Percentiles rank a stretch among this genome's conserved stretches.
These are phyloP conservation scores for Tetheella fluctuosa DNA, from an alignment of 2,888 invertebrate genomes.

Conservation along the genomic window DNA sequence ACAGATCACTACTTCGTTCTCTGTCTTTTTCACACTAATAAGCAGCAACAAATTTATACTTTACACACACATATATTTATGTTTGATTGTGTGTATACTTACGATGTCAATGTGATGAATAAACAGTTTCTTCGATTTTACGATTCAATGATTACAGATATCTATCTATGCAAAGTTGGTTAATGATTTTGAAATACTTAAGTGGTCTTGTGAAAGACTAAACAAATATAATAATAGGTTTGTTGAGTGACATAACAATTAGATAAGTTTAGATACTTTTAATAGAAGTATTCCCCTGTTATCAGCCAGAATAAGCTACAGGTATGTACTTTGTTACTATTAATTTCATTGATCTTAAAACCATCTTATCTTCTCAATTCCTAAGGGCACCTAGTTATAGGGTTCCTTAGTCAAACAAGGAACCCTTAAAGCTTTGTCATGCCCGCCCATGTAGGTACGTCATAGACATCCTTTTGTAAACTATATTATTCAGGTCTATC, in stretches of 20 bases:
- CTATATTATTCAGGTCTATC: too few relatives aligned
- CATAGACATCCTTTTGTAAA: too few relatives aligned
- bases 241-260: constrained; percentile 28
- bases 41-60: constrained; percentile 59
- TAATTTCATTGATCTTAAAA: background rate
- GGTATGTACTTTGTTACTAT: too few relatives aligned
- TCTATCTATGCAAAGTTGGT: constrained; percentile 77
- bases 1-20: constrained; percentile 50
- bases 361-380: background rate
- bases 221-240: constrained; percentile 28
- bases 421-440: too few relatives aligned
- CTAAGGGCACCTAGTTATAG: too few relatives aligned
- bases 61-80: constrained; percentile 44
- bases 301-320: constrained; percentile 13
- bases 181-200: constrained; percentile 69
- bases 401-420: too few relatives aligned
- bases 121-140: constrained; percentile 82
- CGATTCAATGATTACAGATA: constrained; percentile 79
- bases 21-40: constrained; percentile 77
- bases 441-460: too few relatives aligned
- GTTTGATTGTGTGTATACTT: constrained; percentile 46
- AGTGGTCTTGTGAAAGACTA: constrained; percentile 46
- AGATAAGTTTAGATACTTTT: too few relatives aligned
- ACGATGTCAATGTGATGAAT: constrained; percentile 77
- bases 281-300: constrained; percentile 24